These are phyloP conservation scores for Carassius gibelio DNA, from an alignment of 2,113 vertebrate species.

Conservation along the genomic window DNA sequence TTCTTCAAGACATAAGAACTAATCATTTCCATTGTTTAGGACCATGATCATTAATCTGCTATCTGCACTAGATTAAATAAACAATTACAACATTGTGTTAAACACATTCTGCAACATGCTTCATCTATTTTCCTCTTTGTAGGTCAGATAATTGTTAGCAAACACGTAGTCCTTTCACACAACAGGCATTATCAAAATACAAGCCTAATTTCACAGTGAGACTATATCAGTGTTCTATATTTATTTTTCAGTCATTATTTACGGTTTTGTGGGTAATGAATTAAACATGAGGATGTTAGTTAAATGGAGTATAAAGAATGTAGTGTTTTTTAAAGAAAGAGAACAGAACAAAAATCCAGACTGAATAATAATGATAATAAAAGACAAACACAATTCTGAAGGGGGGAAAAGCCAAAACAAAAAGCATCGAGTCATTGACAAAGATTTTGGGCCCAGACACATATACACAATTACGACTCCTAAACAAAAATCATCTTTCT, in stretches of 20 bases:
- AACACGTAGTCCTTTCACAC: not conserved
- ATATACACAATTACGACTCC: not conserved
- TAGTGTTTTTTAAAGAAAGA: not conserved
- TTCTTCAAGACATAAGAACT: conserved; percentile 1
- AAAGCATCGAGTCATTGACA: not conserved
- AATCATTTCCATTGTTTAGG: not conserved
- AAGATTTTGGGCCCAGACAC: not conserved
- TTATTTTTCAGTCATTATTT: not conserved
- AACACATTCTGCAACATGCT: conserved; percentile 6
- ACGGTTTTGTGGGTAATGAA: conserved; percentile 9
- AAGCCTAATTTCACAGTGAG: not conserved
- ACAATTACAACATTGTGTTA: not conserved
- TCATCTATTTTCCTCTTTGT: not conserved
- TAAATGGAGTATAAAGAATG: not conserved
- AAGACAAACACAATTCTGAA: not conserved
- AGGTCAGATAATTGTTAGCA: not conserved
- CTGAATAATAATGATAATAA: not conserved
- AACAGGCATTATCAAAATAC: not conserved
- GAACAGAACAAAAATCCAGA: not conserved
- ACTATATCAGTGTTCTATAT: not conserved
- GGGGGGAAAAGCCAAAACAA: not conserved
- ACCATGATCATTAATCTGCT: not conserved
- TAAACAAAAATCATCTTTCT: not conserved
- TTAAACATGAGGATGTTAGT: conserved; percentile 2
- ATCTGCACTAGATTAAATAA: not conserved